These are phyloP conservation scores for Gonioctena quinquepunctata DNA, from an alignment of 1,140 invertebrate genomes.

Conservation along the genomic window DNA sequence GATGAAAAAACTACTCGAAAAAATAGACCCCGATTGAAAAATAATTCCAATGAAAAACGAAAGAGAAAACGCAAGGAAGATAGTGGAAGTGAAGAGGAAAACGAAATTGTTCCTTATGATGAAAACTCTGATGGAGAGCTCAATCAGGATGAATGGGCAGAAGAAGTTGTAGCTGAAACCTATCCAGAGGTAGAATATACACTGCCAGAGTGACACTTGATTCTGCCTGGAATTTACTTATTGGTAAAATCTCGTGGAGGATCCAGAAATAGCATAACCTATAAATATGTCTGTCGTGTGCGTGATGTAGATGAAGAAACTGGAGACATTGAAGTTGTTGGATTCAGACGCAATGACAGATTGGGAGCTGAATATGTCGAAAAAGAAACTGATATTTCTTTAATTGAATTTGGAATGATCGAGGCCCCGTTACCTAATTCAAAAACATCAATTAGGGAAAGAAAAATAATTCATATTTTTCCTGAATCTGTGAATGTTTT, in stretches of 20 bases:
- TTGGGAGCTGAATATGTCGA: not conserved
- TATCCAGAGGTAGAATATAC: not conserved
- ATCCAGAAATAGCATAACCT: not conserved
- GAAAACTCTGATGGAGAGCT: not conserved
- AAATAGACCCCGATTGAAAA: not conserved
- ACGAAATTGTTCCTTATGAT: not conserved
- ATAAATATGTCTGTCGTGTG: not conserved
- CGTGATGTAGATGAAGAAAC: conserved; percentile 9
- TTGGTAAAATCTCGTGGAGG: not conserved
- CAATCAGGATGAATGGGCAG: not conserved
- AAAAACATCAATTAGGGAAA: not conserved
- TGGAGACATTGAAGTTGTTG: conserved; percentile 11
- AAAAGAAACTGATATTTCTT: conserved; percentile 4
- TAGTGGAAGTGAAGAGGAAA: not conserved
- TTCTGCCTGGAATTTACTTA: not conserved
- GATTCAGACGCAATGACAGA: conserved; percentile 6
- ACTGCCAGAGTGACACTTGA: conserved; percentile 1
- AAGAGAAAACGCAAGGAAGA: not conserved
- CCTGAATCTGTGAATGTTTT: not conserved
- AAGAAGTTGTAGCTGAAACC: not conserved
- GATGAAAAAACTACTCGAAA: conserved; percentile 1
- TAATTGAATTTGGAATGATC: not conserved
- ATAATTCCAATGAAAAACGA: not conserved
- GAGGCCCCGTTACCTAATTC: not conserved
- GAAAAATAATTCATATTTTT: not conserved